These are phyloP conservation scores for Climacteris rufus DNA, from an alignment of 2,113 vertebrate genomes.

Conservation along the genomic window DNA sequence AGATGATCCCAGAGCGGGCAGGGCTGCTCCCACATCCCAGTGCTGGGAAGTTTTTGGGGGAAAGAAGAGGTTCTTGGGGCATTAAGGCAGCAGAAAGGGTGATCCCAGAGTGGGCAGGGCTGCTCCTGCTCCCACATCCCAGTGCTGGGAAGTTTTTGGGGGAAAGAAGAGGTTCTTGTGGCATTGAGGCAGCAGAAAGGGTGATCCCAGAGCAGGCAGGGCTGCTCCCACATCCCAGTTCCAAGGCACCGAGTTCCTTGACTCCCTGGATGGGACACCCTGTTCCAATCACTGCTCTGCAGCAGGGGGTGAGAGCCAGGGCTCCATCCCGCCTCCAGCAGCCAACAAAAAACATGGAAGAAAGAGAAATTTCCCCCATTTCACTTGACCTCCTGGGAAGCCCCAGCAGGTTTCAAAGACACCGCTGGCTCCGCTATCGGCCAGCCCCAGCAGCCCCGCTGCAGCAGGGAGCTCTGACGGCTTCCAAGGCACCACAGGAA, in stretches of 20 bases:
- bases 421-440: neutral
- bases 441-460: neutral
- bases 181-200: neutral
- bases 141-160: accelerated
- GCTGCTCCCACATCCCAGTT: neutral
- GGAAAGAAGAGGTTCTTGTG: neutral
- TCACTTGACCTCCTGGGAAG: neutral
- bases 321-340: neutral
- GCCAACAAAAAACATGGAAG: neutral
- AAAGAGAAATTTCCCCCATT: neutral
- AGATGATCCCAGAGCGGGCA: neutral
- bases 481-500: neutral
- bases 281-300: neutral
- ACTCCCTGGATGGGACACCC: neutral
- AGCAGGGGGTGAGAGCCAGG: neutral
- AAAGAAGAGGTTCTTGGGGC: neutral
- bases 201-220: neutral
- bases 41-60: neutral
- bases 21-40: too few species aligned
- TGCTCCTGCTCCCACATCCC: too few species aligned
- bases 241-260: accelerated
- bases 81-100: accelerated
- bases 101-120: neutral
- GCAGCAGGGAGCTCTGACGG: neutral
- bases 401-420: neutral